Percentiles rank a stretch among this genome's conserved stretches.
phyloP scores from a whole-genome alignment of 2,113 vertebrate species.

The Oncorhynchus mykiss region DNA sequence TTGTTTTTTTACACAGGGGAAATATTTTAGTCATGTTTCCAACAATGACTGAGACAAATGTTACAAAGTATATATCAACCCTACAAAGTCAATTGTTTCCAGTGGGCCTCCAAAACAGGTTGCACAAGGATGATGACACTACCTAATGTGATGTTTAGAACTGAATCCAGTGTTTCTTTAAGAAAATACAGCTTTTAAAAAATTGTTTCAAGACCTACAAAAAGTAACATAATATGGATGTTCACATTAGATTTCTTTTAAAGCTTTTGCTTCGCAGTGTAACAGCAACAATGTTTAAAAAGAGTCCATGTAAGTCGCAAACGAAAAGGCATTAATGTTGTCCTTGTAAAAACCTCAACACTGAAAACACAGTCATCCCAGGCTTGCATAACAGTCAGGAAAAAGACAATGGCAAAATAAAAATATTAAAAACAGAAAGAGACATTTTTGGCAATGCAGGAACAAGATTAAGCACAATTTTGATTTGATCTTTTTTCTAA shows the following conservation, averaged over 20 bases:
- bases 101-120: constrained; percentile 72
- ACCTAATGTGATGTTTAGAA: constrained; percentile 64
- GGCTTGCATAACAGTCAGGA: constrained; percentile 71
- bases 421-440: constrained; percentile 46
- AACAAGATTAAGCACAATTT: constrained; percentile 69
- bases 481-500: constrained; percentile 70
- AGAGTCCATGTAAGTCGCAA: constrained; percentile 65
- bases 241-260: constrained; percentile 77
- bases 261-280: constrained; percentile 81
- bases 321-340: constrained; percentile 67
- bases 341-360: constrained; percentile 68
- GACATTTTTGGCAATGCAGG: constrained; percentile 77
- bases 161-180: constrained; percentile 80
- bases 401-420: constrained; percentile 58
- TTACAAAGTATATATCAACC: constrained; percentile 66
- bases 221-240: constrained; percentile 67
- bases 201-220: constrained; percentile 72
- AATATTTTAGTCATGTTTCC: constrained; percentile 75
- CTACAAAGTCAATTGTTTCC: constrained; percentile 65
- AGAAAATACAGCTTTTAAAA: constrained; percentile 70
- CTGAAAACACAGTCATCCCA: constrained; percentile 64
- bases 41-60: constrained; percentile 69
- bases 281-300: constrained; percentile 72
- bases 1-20: constrained; percentile 71
- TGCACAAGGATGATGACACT: constrained; percentile 55